Conservation (phyloP, 1,140 invertebrate genomes). For the Drosophila insularis region DNA sequence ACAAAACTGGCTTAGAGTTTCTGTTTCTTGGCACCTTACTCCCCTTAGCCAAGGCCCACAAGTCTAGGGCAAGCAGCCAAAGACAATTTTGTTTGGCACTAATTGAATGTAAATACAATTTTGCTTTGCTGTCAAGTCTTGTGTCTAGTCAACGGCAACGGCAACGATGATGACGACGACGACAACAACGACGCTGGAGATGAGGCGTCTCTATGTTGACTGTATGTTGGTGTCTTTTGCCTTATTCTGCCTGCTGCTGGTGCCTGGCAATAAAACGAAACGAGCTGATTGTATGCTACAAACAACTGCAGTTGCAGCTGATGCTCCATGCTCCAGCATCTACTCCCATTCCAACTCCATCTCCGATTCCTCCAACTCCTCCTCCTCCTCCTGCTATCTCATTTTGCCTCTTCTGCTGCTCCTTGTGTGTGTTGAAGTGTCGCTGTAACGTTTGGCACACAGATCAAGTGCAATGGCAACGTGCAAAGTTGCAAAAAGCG, state of each 20-base stretch:
- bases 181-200: constrained; percentile 24
- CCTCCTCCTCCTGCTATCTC: neutral
- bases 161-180: neutral
- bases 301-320: constrained; percentile 69
- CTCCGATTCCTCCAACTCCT: too few species aligned
- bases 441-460: constrained; percentile 78
- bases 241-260: constrained; percentile 19
- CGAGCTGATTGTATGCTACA: constrained; percentile 79
- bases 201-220: constrained; percentile 37
- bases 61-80: constrained; percentile 72
- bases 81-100: constrained; percentile 80
- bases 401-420: constrained; percentile 17
- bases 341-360: too few species aligned
- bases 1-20: constrained; percentile 15
- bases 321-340: neutral
- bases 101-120: constrained; percentile 81
- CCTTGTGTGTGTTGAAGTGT: constrained; percentile 58
- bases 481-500: constrained; percentile 79
- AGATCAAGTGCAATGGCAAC: constrained; percentile 79
- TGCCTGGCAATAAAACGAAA: constrained; percentile 79
- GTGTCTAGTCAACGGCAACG: constrained; percentile 67
- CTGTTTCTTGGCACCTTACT: neutral
- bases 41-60: constrained; percentile 44
- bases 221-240: constrained; percentile 17
- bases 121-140: constrained; percentile 81